A percentile compares a stretch with the other conserved stretches of the same genome.
phyloP scores from a whole-genome alignment of 2,797 vertebrate species.

The Xenops minutus region DNA sequence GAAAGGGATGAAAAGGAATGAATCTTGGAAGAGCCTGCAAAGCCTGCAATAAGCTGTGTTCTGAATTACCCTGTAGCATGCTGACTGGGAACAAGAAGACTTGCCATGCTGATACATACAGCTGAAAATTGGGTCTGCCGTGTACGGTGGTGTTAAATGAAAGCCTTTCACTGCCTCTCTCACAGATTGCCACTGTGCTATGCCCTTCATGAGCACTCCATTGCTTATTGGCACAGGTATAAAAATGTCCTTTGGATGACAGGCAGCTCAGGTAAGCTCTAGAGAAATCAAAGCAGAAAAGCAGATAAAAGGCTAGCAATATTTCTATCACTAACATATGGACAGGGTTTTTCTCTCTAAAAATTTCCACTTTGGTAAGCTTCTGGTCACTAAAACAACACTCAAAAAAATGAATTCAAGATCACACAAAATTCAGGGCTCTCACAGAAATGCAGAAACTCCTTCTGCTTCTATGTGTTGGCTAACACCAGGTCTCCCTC shows the following conservation, averaged over 20 bases:
- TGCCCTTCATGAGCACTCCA: not conserved
- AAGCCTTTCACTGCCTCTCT: not conserved
- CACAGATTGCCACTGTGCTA: not conserved
- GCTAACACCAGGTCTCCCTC: not conserved
- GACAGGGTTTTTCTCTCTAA: not conserved
- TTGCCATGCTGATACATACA: conserved; percentile 9
- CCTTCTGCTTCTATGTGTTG: not conserved
- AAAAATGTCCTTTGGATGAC: conserved; percentile 31
- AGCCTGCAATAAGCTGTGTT: conserved; percentile 40
- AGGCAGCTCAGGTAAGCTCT: conserved; percentile 23
- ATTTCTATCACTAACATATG: not conserved
- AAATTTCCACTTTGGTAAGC: not conserved
- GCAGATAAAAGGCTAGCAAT: conserved; percentile 3
- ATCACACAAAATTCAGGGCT: not conserved
- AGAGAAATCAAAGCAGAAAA: conserved; percentile 39
- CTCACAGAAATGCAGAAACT: not conserved
- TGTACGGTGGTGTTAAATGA: not conserved
- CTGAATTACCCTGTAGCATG: conserved; percentile 35
- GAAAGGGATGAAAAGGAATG: conserved; percentile 28
- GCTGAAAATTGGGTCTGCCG: conserved; percentile 33
- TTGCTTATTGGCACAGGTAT: not conserved
- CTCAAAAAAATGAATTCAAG: not conserved
- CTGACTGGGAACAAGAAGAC: conserved; percentile 27
- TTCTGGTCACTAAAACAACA: not conserved
- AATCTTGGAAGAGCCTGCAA: conserved; percentile 15